phyloP scores from a whole-genome alignment of 2,113 vertebrate species.

The Odontophorus gujanensis region DNA sequence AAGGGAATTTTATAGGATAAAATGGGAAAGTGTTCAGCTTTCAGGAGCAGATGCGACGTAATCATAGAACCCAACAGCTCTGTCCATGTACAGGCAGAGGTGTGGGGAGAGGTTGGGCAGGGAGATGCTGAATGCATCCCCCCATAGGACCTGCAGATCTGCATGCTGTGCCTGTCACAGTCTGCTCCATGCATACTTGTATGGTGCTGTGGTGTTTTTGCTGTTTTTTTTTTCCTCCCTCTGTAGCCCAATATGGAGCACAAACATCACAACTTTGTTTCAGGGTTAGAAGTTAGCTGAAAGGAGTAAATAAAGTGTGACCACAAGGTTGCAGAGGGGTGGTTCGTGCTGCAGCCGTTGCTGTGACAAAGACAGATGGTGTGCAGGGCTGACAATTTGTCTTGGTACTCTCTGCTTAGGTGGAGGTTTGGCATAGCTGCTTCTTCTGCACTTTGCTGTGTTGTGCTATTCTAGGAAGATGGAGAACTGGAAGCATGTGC shows the following conservation, averaged over 20 bases:
- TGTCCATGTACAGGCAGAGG: background rate
- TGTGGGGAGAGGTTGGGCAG: background rate
- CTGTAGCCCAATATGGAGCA: background rate
- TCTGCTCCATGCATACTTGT: background rate
- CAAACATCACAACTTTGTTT: background rate
- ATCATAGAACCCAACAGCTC: fast-evolving
- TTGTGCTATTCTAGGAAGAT: background rate
- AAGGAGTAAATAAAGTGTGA: fast-evolving
- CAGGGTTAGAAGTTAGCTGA: background rate
- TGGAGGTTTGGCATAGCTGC: background rate
- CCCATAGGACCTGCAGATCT: background rate
- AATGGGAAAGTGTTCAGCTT: background rate
- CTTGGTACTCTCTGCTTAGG: background rate
- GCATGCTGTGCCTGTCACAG: background rate
- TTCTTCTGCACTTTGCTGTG: background rate
- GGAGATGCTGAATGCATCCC: background rate
- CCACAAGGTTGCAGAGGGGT: background rate
- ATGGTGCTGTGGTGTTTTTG: background rate
- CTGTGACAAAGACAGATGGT: background rate
- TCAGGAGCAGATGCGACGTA: background rate
- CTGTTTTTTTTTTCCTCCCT: background rate
- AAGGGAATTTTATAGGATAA: background rate
- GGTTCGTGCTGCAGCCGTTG: background rate
- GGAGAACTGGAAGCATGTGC: background rate
- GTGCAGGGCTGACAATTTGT: background rate